A percentile compares a stretch with the other conserved stretches of the same genome.
These are phyloP conservation scores for Lophius americanus DNA, from an alignment of 2,797 vertebrate genomes.

Conservation along the genomic window DNA sequence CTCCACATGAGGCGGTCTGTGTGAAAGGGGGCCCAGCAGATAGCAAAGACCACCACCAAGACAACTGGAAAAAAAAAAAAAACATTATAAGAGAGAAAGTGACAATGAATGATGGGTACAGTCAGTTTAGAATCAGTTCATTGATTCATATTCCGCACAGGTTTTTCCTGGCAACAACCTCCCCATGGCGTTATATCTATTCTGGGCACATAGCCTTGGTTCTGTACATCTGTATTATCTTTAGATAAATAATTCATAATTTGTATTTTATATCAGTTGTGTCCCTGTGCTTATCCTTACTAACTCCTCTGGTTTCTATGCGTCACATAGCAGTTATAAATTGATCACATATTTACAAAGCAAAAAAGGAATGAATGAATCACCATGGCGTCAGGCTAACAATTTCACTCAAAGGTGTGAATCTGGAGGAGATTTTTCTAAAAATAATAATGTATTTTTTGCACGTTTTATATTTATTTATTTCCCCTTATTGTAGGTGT, in stretches of 20 bases:
- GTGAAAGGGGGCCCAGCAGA: constrained; percentile 97
- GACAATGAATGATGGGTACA: not conserved
- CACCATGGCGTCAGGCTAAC: no score
- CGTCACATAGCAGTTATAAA: no score
- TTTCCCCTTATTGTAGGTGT: no score
- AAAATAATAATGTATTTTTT: no score
- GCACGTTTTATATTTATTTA: no score
- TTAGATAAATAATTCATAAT: not conserved
- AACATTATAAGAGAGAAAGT: constrained; percentile 8
- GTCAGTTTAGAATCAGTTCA: not conserved
- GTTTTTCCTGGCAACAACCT: not conserved
- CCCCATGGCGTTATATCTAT: constrained; percentile 1
- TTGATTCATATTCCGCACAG: not conserved
- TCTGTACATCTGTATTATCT: no score
- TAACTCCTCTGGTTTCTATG: not conserved
- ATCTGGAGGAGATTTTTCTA: no score
- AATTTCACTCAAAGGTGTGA: no score
- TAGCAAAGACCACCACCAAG: constrained; percentile 91
- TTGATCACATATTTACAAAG: no score
- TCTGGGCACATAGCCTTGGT: not conserved
- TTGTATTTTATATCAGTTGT: not conserved
- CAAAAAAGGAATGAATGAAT: no score
- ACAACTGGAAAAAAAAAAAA: constrained; percentile 77
- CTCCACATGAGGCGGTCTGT: constrained; percentile 94
- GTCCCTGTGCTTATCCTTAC: not conserved